Conservation (phyloP, 2,113 vertebrate species). For the Potamarius usumacintae region DNA sequence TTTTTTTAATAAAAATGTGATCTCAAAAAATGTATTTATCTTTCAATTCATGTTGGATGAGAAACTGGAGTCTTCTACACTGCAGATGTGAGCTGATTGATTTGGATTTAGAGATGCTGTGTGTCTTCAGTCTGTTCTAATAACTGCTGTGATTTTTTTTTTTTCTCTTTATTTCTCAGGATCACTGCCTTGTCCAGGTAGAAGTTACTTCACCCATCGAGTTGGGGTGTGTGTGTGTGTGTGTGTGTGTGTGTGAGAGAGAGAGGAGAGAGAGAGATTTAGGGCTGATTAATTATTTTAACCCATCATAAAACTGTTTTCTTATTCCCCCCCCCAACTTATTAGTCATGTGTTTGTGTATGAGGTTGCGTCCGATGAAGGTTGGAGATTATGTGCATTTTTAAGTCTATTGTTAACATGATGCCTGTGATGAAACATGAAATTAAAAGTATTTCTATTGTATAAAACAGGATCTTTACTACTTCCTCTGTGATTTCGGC, state of each 20-base stretch:
- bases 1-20: too few relatives aligned
- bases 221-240: slow-evolving; percentile 34
- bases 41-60: too few relatives aligned
- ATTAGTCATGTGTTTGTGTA: slow-evolving; percentile 34
- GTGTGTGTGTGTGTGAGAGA: slow-evolving; percentile 34
- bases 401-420: slow-evolving; percentile 75
- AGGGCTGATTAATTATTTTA: slow-evolving; percentile 64
- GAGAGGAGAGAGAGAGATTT: slow-evolving; percentile 32
- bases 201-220: slow-evolving; percentile 64
- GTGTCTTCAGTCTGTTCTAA: background rate
- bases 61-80: too few relatives aligned
- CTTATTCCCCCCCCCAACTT: slow-evolving; percentile 51
- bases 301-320: slow-evolving; percentile 61
- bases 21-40: too few relatives aligned
- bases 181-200: slow-evolving; percentile 75
- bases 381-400: slow-evolving; percentile 70
- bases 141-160: slow-evolving; percentile 1
- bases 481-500: background rate
- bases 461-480: slow-evolving; percentile 43
- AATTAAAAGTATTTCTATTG: slow-evolving; percentile 82
- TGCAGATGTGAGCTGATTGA: background rate
- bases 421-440: slow-evolving; percentile 73
- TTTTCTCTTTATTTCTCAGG: slow-evolving; percentile 56
- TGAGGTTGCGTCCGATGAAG: slow-evolving; percentile 29
- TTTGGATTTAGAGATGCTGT: background rate